Evolutionary conservation across 2,113 vertebrate genomes (phyloP), one percentile per base, ranked within the genome.

Genomic region (Micronycteris hirsuta): DNA sequence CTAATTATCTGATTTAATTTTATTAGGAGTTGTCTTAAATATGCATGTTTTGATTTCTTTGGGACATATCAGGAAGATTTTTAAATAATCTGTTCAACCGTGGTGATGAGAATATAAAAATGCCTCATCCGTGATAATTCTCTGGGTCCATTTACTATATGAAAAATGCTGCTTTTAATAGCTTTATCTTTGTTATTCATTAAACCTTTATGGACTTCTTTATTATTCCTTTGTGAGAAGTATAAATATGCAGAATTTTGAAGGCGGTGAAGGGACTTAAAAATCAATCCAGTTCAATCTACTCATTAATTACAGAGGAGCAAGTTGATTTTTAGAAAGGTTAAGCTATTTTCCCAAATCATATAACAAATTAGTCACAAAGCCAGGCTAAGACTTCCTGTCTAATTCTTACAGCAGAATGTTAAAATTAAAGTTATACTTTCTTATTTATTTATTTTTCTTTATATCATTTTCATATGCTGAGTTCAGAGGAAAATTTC

Each of bases 281-380:
- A 96, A 96, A 83, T 83, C 33, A 93, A 58, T 93, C 36, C 89
- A 86, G 28, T 86, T 91, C 77, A 87, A 80, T 92, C 80, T 84
- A 56, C 28, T 88, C 41, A 80, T 41, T 94, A 93, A 95, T 95
- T 97, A 74, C 5, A 94, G 43, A 91, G 56, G 38, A 41, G 10
- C 26, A 96, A 96, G 96, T 74, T 76, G 74, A 86, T 19, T 89
- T 94, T 71, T 49, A 54, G 31, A 90, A 81, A 86, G 76, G 54
- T 94, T 86, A 94, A 95, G 43, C 73, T 86, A 31, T 81, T 91
- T 93, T 20, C n/a, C n/a, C 68, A 95, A 97, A 89, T 86, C 31
- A 47, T 74, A 20, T 31, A 80, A 56, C 19, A 96, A 93, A 92
- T 96, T 92, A 92, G 65, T 90, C 26, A 71, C 89, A 92, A 83